Evolutionary conservation across 2,888 invertebrate species (phyloP).

Genomic region (Teleogryllus oceanicus): DNA sequence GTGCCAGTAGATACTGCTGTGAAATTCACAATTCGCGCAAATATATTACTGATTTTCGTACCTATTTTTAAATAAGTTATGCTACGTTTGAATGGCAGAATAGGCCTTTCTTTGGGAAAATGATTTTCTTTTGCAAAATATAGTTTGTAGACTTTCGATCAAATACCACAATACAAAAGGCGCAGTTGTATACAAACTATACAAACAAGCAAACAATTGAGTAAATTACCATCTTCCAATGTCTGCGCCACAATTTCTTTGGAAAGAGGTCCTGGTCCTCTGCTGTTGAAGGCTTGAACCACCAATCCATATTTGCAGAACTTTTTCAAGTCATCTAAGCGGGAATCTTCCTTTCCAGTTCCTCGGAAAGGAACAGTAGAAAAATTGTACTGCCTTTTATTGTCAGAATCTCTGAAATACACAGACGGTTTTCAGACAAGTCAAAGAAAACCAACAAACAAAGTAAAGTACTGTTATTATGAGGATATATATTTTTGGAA

Average conservation of each 20-base stretch:
- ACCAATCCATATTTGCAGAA: slow-evolving; percentile 43
- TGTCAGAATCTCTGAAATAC: slow-evolving; percentile 33
- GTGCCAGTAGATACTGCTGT: no score
- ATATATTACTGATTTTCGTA: no score
- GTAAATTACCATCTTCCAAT: slow-evolving; percentile 41
- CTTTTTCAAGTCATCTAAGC: slow-evolving; percentile 40
- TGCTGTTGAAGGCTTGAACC: slow-evolving; percentile 43
- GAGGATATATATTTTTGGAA: not conserved
- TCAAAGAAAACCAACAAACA: no score
- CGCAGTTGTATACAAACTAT: no score
- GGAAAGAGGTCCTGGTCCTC: slow-evolving; percentile 43
- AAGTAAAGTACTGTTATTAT: not conserved
- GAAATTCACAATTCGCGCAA: no score
- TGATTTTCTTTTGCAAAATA: no score
- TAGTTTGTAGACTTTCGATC: no score
- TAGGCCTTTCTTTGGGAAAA: no score
- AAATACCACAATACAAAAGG: no score
- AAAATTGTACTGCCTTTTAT: slow-evolving; percentile 34
- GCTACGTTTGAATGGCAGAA: no score
- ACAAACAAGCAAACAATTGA: no score
- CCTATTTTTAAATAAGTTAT: no score
- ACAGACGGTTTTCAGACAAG: not conserved
- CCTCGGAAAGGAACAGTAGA: slow-evolving; percentile 36
- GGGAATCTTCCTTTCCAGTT: slow-evolving; percentile 36
- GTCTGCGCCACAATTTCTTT: slow-evolving; percentile 42